Base-by-base conservation (phyloP, 2,797 vertebrate species). In the Rhinogobio ventralis region DNA sequence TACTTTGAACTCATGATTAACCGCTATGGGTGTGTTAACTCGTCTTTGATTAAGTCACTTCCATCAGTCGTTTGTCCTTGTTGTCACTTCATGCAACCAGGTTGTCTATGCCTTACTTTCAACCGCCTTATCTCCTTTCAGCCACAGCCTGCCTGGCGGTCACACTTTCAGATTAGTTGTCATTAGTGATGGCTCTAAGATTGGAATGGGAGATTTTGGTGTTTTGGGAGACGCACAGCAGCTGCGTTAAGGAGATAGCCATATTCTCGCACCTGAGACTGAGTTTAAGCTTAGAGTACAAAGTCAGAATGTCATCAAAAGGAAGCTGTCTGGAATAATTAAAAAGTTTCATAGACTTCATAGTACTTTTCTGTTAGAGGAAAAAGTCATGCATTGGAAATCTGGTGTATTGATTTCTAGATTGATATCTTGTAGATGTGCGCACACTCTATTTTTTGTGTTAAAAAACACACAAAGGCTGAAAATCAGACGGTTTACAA, bases 111-210 rank as follows among this genome's bases (percentile, higher is more conserved):
- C 74, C 51, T 79, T 66, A 87, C 87, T 89, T 88, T 83, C 76
- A 83, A 86, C 75, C 30, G 25, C 33, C 85, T 88, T 88, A 88
- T 88, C 86, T 87, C 23, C 10, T 17, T 49, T 55, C 71, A 62
- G 55, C 49, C 36, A 68, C 51, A 82, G 85, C n/a, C 81, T 81
- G 86, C 80, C 49, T 77, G 76, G 51, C 49, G 60, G 66, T 77
- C 80, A 76, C 62, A 49, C 68, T 45, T 84, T 87, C 46, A 86
- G 79, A 87, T 85, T 74, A 39, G 84, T 82, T 86, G 86, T 82
- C 88, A 85, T 86, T 87, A 83, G n/a, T 85, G 85, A 86, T 83
- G 71, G 45, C 77, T 85, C 51, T 20, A 36, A 81, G 86, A 87
- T 82, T 83, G 71, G 51, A 82, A 72, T 62, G 30, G 33, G 76